phyloP scores from a whole-genome alignment of 2,113 vertebrate genomes.

The Ictalurus punctatus region DNA sequence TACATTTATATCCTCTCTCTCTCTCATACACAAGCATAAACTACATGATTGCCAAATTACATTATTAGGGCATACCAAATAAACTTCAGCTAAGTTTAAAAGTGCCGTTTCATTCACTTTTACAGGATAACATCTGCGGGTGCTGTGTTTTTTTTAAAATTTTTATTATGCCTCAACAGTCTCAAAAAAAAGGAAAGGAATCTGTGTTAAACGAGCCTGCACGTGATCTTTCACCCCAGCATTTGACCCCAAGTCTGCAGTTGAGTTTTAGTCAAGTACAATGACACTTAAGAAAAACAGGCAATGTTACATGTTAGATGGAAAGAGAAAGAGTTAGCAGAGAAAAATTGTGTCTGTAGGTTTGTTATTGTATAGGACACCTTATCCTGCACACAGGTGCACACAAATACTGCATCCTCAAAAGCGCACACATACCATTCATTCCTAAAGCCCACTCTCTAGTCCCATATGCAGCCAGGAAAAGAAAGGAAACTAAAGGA shows the following conservation, averaged over 20 bases:
- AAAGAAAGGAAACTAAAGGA: constrained; percentile 8
- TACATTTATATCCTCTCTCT: background rate
- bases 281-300: constrained; percentile 40
- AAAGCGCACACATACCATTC: constrained; percentile 38
- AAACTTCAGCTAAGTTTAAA: background rate
- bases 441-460: constrained; percentile 35
- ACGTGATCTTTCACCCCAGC: constrained; percentile 54
- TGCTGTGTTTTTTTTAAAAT: constrained; percentile 23
- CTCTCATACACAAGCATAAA: background rate
- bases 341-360: constrained; percentile 40
- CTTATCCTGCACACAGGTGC: constrained; percentile 73
- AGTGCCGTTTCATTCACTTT: constrained; percentile 4
- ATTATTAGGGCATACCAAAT: background rate
- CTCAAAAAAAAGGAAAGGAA: constrained; percentile 63
- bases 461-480: background rate
- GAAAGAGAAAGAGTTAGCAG: constrained; percentile 6
- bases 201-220: constrained; percentile 59
- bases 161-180: constrained; percentile 47
- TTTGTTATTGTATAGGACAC: constrained; percentile 72
- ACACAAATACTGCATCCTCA: constrained; percentile 52
- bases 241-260: constrained; percentile 55
- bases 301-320: constrained; percentile 15
- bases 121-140: constrained; percentile 18
- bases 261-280: background rate
- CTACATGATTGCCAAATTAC: background rate